Percentiles rank a stretch among this genome's conserved stretches.
Conservation (phyloP, 2,797 vertebrate species). For the Rhabdomys pumilio region DNA sequence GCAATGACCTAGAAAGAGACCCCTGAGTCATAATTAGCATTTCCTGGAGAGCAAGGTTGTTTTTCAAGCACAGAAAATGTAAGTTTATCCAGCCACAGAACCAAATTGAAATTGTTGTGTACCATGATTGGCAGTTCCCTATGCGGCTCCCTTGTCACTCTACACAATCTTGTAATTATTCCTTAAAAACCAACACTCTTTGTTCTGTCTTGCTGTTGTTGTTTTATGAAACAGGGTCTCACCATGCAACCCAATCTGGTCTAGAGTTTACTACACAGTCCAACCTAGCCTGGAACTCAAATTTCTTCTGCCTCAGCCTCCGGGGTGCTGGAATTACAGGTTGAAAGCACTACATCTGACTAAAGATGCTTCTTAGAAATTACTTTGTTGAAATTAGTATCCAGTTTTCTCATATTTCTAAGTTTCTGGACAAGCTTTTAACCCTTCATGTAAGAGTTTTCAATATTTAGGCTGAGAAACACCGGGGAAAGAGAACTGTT, state of each 20-base stretch:
- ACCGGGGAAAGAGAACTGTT: not conserved
- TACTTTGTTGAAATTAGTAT: not conserved
- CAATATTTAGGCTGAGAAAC: not conserved
- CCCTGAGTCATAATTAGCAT: constrained; percentile 53
- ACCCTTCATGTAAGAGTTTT: not conserved
- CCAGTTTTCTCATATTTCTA: constrained; percentile 22
- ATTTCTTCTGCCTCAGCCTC: not conserved
- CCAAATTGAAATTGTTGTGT: not conserved
- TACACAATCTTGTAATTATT: not conserved
- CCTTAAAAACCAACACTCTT: not conserved
- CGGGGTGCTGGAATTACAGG: not conserved
- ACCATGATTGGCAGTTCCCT: not conserved
- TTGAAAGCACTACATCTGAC: not conserved
- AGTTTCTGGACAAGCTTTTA: not conserved
- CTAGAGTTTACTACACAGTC: not conserved
- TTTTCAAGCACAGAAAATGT: constrained; percentile 16
- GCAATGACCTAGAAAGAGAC: not conserved
- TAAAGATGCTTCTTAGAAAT: not conserved
- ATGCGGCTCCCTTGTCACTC: not conserved
- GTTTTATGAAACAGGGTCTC: not conserved
- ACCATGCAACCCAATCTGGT: not conserved
- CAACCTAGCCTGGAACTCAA: not conserved
- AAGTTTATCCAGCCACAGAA: constrained; percentile 24
- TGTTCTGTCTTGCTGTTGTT: not conserved
- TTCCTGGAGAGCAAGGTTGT: constrained; percentile 69